Evolutionary conservation across 2,113 vertebrate genomes (phyloP).

Genomic region (Leptobrachium ailaonicum): DNA sequence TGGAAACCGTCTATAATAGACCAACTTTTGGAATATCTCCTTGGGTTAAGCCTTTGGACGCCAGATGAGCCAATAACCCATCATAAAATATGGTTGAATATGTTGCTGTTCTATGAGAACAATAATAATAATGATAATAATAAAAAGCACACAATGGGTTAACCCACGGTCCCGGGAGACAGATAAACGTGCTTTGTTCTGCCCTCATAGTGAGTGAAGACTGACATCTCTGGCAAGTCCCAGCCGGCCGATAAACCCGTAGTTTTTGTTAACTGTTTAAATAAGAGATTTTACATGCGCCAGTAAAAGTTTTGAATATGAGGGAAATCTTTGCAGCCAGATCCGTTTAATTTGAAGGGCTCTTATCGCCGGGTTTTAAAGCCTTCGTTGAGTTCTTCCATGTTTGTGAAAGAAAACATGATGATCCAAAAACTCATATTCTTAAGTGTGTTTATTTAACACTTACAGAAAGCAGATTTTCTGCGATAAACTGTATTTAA

Average conservation of each 20-base stretch:
- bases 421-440: conserved; percentile 36
- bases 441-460: conserved; percentile 44
- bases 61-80: too few species aligned
- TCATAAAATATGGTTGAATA: too few species aligned
- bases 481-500: conserved; percentile 30
- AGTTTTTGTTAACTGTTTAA: conserved; percentile 32
- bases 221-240: conserved; percentile 13
- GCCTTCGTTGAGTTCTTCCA: conserved; percentile 7
- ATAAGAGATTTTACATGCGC: conserved; percentile 27
- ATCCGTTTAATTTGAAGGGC: conserved; percentile 17
- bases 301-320: conserved; percentile 20
- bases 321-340: conserved; percentile 4
- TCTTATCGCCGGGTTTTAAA: conserved; percentile 21
- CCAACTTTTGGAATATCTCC: too few species aligned
- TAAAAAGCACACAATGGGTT: neutral
- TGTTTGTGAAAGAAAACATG: conserved; percentile 28
- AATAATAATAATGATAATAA: too few species aligned
- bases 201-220: neutral
- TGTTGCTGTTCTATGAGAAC: too few species aligned
- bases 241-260: conserved; percentile 23
- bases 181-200: conserved; percentile 7
- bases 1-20: too few species aligned
- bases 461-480: conserved; percentile 24
- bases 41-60: too few species aligned
- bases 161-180: neutral